Base-by-base conservation (phyloP, 37 sponge, comb jelly and placozoan species). In the Theonella swinhoei region DNA sequence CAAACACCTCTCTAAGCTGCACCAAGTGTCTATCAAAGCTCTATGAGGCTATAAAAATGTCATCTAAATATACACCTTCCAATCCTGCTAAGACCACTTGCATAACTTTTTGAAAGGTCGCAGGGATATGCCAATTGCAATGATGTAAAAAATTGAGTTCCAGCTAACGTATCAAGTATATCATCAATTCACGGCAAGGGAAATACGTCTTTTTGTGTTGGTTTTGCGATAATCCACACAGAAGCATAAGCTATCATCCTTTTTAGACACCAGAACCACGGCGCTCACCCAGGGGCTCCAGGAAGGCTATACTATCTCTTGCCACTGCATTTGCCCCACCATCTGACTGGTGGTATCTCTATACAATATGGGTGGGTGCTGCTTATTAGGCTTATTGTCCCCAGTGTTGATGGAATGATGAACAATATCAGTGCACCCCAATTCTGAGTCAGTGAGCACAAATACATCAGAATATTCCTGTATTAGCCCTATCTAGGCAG, bases 281-380 rank as follows among this genome's bases (percentile, higher is more conserved):
- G 83, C 78, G 36, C 78, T 69, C 3, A 80, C 84, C 88, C 85
- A 88, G 11, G 88, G 93, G 60, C 88, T 92, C 39, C n/a, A 39
- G 58, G 88, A 88, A 4, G 81, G 85, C 60, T 77, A 70, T 1
- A 88, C 90, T n/a, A n/a, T n/a, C n/a, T n/a, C n/a, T n/a, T n/a
- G n/a, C n/a, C n/a, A n/a, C n/a, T n/a, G n/a, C n/a, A 84, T 79
- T 24, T 85, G 74, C 39, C 82, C 58, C 23, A 87, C 68, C 79
- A 86, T 76, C 30, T 42, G 66, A 28, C 42, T 29, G 40, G 86
- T 65, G 11, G 28, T 81, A 26, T 83, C 62, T 2, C 83, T 38
- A 1, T 74, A 28, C 33, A 72, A 25, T 4, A 70, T 19, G 14
- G 90, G 43, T 23, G 77, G 73, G 0, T 39, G 77, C 58, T 85